Base-by-base conservation (phyloP, 2,797 vertebrate species). In the Lutjanus argentimaculatus region DNA sequence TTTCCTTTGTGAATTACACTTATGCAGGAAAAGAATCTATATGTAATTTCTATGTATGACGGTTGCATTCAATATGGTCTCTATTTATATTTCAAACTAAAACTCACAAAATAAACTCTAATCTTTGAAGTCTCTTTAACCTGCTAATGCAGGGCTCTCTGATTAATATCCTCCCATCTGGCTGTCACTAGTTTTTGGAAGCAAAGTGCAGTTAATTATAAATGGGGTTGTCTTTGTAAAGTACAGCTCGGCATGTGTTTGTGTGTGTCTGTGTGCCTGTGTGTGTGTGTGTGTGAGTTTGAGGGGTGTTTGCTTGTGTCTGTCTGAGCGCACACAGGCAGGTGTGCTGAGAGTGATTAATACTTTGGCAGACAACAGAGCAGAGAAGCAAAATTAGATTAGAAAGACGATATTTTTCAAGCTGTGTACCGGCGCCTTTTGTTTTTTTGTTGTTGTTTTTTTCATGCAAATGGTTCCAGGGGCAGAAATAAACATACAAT, bases 341-440 rank as follows among this genome's bases (percentile, higher is more conserved):
- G 83, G 77, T 89, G 81, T 80, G 75, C 55, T 13, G 56, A 67
- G 46, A 13, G 64, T 84, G 84, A 88, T 87, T 90, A 86, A 91
- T 86, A 86, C 62, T 52, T 83, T 81, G 64, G 74, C 79, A 82
- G 81, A 82, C 57, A 80, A 72, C 72, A 45, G 51, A 81, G 70
- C 76, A 19, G 61, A 72, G 65, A 73, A 66, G 70, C 36, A 13
- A 78, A 91, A 92, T 88, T 85, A 78, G 67, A 91, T 89, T 61
- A 83, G 63, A 57, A 82, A 72, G 66, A 85, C 17, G 77, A 78
- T 74, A 68, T 75, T 85, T 55, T 61, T 48, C 67, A 55, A 67
- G 53, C 25, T 67, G 67, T 52, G 72, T 63, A 69, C 43, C 68
- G 62, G 19, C n/a, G 68, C 40, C 71, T 55, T 67, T 51, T 56